Conservation (phyloP, 1,140 invertebrate genomes). For the Rhopalosiphum padi region DNA sequence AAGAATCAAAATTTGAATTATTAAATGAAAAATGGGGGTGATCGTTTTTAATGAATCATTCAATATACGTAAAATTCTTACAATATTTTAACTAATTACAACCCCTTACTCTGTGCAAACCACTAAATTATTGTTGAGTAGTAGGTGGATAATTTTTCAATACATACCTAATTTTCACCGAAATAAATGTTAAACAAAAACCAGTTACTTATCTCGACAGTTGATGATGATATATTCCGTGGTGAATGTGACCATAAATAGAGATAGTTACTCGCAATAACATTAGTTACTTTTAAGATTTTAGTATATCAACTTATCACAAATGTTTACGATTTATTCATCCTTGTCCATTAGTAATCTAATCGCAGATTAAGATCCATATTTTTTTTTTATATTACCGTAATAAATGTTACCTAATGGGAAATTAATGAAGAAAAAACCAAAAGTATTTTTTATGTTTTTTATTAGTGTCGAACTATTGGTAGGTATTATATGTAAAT, state of each 20-base stretch:
- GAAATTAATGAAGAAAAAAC: not conserved
- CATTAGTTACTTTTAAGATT: constrained; percentile 22
- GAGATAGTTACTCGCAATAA: not conserved
- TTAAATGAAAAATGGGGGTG: too few species aligned
- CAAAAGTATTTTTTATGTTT: constrained; percentile 9
- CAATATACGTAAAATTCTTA: not conserved
- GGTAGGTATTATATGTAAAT: not conserved
- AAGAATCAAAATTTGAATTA: too few species aligned
- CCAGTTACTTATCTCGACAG: not conserved
- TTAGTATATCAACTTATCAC: constrained; percentile 1
- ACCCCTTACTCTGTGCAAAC: not conserved
- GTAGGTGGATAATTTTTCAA: not conserved
- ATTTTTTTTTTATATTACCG: constrained; percentile 14
- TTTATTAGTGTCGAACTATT: not conserved
- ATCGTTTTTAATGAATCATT: too few species aligned
- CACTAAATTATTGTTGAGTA: not conserved
- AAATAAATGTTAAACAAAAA: not conserved
- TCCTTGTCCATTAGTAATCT: constrained; percentile 14
- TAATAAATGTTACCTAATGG: constrained; percentile 39
- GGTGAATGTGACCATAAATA: not conserved
- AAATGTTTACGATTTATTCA: constrained; percentile 39
- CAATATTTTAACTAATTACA: not conserved
- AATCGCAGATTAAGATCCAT: constrained; percentile 30
- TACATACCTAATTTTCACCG: not conserved
- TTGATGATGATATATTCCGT: not conserved